These are phyloP conservation scores for Chorisops tibialis DNA, from an alignment of 2,888 invertebrate genomes.

Conservation along the genomic window DNA sequence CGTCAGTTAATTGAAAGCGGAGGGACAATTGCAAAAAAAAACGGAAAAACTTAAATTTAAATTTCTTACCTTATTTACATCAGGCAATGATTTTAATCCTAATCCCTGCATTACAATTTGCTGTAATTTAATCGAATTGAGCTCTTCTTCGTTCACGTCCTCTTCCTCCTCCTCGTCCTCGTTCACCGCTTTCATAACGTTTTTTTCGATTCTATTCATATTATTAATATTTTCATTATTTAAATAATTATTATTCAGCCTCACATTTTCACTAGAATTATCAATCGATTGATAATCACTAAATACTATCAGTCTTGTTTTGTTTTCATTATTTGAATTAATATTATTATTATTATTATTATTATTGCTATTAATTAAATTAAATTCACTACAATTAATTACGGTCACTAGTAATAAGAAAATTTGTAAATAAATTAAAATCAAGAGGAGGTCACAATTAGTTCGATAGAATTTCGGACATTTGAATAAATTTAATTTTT, in stretches of 20 bases:
- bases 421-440: constrained; percentile 12
- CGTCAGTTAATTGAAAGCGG: no score
- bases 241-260: no score
- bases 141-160: constrained; percentile 34
- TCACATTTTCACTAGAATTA: not conserved
- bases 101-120: constrained; percentile 45
- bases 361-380: constrained; percentile 13
- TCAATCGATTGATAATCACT: not conserved
- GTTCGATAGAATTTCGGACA: constrained; percentile 30
- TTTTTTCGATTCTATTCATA: no score
- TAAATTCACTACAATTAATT: constrained; percentile 31
- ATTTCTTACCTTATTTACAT: constrained; percentile 43
- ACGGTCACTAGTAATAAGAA: constrained; percentile 23
- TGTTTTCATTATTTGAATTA: constrained; percentile 1
- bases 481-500: constrained; percentile 26
- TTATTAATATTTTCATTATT: not conserved
- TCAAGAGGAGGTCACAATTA: constrained; percentile 28
- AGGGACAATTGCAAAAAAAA: no score
- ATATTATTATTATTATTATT: not conserved
- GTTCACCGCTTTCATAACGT: no score
- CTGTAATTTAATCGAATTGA: constrained; percentile 36
- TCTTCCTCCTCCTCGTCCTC: not conserved
- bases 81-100: constrained; percentile 42
- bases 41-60: no score
- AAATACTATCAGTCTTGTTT: constrained; percentile 28